phyloP scores from a whole-genome alignment of 2,797 vertebrate species.

The Sternarchorhynchus goeldii region DNA sequence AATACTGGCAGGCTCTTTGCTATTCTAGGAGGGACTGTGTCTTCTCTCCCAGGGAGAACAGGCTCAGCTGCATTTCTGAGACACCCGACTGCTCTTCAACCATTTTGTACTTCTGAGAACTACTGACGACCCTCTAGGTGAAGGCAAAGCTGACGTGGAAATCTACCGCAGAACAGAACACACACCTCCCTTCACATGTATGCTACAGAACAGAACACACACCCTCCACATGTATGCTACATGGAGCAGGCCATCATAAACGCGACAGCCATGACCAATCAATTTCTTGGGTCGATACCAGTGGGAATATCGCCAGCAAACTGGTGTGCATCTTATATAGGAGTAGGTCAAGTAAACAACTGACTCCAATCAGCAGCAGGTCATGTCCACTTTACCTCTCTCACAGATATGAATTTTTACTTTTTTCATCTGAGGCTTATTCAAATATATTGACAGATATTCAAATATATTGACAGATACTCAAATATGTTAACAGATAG shows the following conservation, averaged over 20 bases:
- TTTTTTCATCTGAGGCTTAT: neutral
- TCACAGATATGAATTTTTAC: neutral
- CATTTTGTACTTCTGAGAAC: neutral
- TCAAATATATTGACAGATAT: neutral
- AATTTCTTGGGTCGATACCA: constrained; percentile 15
- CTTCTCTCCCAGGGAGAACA: neutral
- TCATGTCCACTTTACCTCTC: neutral
- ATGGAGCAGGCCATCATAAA: constrained; percentile 25
- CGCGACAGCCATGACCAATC: constrained; percentile 35
- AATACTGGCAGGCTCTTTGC: neutral
- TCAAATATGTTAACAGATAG: neutral
- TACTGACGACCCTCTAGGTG: neutral
- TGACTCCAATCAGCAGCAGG: neutral
- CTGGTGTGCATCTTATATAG: neutral
- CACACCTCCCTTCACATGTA: neutral
- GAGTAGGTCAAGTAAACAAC: neutral
- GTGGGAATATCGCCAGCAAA: constrained; percentile 11
- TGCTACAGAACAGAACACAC: neutral
- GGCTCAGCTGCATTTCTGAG: neutral
- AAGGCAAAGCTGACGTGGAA: constrained; percentile 6
- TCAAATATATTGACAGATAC: too few relatives aligned
- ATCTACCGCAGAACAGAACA: neutral
- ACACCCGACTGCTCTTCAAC: neutral
- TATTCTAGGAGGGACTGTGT: neutral
- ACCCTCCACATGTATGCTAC: neutral